Evolutionary conservation across 2,797 vertebrate species (phyloP), one percentile per base, ranked within the genome.

Genomic region (Aeoliscus strigatus): DNA sequence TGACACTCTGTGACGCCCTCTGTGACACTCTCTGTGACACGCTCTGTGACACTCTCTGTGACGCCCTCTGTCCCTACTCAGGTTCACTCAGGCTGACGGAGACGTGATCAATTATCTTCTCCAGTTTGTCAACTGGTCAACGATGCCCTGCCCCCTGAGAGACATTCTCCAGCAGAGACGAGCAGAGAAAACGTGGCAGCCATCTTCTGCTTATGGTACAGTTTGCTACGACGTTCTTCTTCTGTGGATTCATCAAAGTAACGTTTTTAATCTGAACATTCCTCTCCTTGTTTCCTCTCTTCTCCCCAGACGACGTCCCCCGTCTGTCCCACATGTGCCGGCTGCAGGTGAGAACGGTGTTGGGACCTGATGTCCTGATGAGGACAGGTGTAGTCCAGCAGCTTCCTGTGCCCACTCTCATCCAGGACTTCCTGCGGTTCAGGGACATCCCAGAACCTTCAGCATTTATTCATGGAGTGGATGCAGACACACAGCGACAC

Each of bases 91-190:
- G 9, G 80, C 74, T 9, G 69, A 81, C 29, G 31, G 73, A 6
- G 58, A 50, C 2, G 76, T 68, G 37, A 24, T 88, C 51, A 84
- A 86, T 67, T 83, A 82, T 66, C 67, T 89, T 46, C 77, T 90
- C 4, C 73, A 84, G 66, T 86, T 86, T 60, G 59, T 85, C 16
- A 84, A 89, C 71, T 86, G 86, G 84, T 83, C 81, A 1, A 70
- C 57, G 41, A 51, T 89, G 31, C 18, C 75, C 6, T 23, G 18
- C 0, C 9, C 30, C 28, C 23, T 83, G 23, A 83, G 67, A 74
- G 44, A 14, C 1, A 55, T 83, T 35, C 77, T 89, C 61, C 53
- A 66, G 45, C 66, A 14, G 26, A 76, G 86, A 29, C 67, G 29
- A 15, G 39, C 49, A 1, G 55, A 60, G 14, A 58, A 52, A 23